A percentile compares a stretch with the other conserved stretches of the same genome.
phyloP scores from a whole-genome alignment of 1,140 invertebrate species.

The Brachionus rotundiformis region DNA sequence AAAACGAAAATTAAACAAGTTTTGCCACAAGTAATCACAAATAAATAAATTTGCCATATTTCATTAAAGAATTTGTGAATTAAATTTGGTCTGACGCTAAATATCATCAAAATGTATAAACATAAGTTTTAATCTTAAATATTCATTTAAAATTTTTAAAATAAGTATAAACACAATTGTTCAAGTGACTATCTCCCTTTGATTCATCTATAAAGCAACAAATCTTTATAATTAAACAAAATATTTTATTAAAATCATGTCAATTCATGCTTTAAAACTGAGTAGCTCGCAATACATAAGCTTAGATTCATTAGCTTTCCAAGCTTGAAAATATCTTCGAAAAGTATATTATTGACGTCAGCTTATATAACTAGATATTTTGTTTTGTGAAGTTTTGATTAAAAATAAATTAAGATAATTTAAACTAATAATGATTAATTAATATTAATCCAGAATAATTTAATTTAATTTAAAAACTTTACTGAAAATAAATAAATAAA shows the following conservation, averaged over 20 bases:
- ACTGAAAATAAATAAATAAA: no score
- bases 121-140: not conserved
- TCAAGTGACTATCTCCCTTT: not conserved
- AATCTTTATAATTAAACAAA: not conserved
- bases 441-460: no score
- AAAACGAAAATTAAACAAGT: not conserved
- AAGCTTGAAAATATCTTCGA: not conserved
- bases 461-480: no score
- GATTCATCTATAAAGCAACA: not conserved
- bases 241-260: not conserved
- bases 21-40: not conserved
- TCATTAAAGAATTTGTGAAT: no score
- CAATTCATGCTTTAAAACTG: conserved; percentile 7
- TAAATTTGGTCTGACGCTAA: not conserved
- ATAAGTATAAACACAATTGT: not conserved
- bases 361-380: not conserved
- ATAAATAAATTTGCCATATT: not conserved
- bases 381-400: not conserved
- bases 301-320: not conserved
- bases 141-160: not conserved
- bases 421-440: no score
- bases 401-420: not conserved
- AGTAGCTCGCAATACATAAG: not conserved
- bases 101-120: not conserved
- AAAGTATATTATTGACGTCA: not conserved